phyloP scores from a whole-genome alignment of 2,113 vertebrate species.

The Rhipidura dahli region DNA sequence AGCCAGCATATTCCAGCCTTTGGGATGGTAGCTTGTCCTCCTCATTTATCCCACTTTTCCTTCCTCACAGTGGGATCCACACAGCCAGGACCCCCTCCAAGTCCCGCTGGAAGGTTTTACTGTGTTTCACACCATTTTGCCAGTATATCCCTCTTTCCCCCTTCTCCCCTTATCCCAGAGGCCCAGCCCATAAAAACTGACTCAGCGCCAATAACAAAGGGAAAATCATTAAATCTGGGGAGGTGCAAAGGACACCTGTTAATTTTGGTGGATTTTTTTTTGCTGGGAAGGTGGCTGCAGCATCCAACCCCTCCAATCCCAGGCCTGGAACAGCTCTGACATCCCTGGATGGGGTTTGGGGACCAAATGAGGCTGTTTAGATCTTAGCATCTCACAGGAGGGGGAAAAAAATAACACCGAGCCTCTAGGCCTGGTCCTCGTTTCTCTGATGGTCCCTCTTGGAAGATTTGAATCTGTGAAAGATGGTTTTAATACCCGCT shows the following conservation, averaged over 20 bases:
- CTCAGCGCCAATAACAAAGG: constrained; percentile 39
- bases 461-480: constrained; percentile 63
- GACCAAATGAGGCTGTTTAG: not conserved
- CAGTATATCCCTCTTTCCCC: not conserved
- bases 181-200: constrained; percentile 2
- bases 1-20: fast-evolving
- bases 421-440: not conserved
- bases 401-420: fast-evolving
- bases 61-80: not conserved
- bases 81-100: not conserved
- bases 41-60: not conserved
- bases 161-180: not conserved
- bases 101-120: not conserved
- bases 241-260: not conserved
- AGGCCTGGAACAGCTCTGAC: not conserved
- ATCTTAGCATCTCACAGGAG: not conserved
- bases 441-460: not conserved
- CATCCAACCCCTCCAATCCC: not conserved
- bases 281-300: not conserved
- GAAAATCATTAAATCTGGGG: not conserved
- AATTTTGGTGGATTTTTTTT: constrained; percentile 51
- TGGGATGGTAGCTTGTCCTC: not conserved
- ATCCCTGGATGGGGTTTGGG: not conserved
- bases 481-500: constrained; percentile 68
- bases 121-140: not conserved